A percentile compares a stretch with the other conserved stretches of the same genome.
Evolutionary conservation across 2,888 invertebrate species (phyloP).

Genomic region (Criorhina ranunculi): DNA sequence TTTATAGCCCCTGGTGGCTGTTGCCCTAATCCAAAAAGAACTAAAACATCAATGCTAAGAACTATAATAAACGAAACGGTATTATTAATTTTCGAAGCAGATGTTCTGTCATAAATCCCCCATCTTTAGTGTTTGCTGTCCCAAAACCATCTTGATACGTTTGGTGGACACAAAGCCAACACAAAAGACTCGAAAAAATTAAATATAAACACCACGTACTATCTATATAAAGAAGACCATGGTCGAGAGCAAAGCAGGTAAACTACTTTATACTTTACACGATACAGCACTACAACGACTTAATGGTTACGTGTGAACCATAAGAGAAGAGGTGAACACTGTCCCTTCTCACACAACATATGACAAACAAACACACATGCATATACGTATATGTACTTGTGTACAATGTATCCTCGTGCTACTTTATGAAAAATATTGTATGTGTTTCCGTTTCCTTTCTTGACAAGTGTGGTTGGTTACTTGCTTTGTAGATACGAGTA

Average conservation of each 20-base stretch:
- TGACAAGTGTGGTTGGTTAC: conserved; percentile 24
- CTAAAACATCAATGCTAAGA: conserved; percentile 1
- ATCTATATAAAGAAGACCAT: conserved; percentile 14
- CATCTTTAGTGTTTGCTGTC: conserved; percentile 43
- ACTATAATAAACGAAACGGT: conserved; percentile 15
- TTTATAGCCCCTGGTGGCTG: background rate
- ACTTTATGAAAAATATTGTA: conserved; percentile 43
- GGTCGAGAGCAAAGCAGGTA: conserved; percentile 51
- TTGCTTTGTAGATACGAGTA: background rate
- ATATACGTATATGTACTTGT: no score
- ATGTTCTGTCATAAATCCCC: conserved; percentile 60
- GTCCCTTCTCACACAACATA: conserved; percentile 22
- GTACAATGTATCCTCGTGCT: conserved; percentile 66
- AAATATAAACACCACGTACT: conserved; percentile 20
- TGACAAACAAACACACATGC: background rate
- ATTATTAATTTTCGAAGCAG: conserved; percentile 48
- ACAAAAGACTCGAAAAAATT: conserved; percentile 13
- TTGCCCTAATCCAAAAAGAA: background rate
- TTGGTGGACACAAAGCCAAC: conserved; percentile 28
- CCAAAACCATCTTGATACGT: conserved; percentile 16
- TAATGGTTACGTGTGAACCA: conserved; percentile 53
- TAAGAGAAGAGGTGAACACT: conserved; percentile 27
- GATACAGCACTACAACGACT: conserved; percentile 40
- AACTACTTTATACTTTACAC: conserved; percentile 61
- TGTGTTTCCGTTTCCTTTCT: conserved; percentile 35